A percentile compares a stretch with the other conserved stretches of the same genome.
Conservation (phyloP, 2,797 vertebrate species). For the Sitta carolinensis region DNA sequence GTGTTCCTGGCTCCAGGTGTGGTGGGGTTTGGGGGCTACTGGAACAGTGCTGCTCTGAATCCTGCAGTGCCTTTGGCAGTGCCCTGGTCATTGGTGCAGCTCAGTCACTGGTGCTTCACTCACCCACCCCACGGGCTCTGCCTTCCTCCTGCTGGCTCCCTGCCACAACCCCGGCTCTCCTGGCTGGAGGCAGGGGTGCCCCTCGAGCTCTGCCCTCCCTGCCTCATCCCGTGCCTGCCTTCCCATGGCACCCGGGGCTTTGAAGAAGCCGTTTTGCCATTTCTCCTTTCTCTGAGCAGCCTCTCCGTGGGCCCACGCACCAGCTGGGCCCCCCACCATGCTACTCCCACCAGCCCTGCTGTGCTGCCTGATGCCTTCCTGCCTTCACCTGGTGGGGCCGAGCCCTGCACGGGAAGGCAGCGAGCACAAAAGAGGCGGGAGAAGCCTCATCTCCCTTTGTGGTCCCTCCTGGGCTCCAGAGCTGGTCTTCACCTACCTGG, state of each 20-base stretch:
- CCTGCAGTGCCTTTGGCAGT: too few species aligned
- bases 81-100: accelerated
- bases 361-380: background rate
- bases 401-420: background rate
- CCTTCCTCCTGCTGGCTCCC: background rate
- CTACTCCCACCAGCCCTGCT: slow-evolving; percentile 24
- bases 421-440: accelerated
- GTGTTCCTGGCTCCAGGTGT: background rate
- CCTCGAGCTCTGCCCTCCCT: background rate
- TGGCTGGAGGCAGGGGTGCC: background rate
- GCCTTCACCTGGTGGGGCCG: background rate
- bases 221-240: background rate
- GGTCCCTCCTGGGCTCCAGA: background rate
- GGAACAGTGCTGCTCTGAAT: background rate
- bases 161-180: accelerated
- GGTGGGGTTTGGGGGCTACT: background rate
- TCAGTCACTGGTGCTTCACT: background rate
- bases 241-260: background rate
- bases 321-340: slow-evolving; percentile 50
- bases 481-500: background rate
- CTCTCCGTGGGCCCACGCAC: slow-evolving; percentile 27
- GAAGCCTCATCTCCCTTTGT: background rate
- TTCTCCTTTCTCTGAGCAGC: background rate
- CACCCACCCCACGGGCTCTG: background rate
- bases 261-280: background rate